phyloP scores from a whole-genome alignment of 2,797 vertebrate species.

The Crocidura indochinensis region DNA sequence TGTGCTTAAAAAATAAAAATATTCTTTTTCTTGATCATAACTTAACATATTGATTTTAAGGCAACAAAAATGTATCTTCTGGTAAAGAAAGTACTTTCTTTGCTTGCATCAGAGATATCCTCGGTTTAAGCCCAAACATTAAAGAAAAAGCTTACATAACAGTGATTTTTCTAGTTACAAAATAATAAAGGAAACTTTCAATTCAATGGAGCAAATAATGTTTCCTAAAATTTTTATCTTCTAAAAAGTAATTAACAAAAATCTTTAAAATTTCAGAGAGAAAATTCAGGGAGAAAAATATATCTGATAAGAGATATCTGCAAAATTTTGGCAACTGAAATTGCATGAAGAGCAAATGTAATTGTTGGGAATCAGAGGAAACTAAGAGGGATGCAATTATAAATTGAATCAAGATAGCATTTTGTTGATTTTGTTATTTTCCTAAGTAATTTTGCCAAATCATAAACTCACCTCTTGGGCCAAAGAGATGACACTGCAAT shows the following conservation, averaged over 20 bases:
- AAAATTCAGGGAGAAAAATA: slow-evolving; percentile 1
- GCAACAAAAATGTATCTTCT: no score
- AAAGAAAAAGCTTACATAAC: no score
- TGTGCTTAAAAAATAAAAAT: no score
- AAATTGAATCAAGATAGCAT: slow-evolving; percentile 6
- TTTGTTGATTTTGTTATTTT: neutral
- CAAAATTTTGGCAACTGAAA: slow-evolving; percentile 26
- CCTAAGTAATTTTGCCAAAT: slow-evolving; percentile 17
- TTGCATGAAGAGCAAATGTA: neutral
- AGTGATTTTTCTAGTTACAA: slow-evolving; percentile 51
- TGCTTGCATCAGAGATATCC: no score
- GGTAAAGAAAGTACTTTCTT: no score
- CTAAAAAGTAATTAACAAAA: slow-evolving; percentile 46
- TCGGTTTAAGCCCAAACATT: no score
- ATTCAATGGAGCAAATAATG: slow-evolving; percentile 27
- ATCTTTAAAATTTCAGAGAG: slow-evolving; percentile 38
- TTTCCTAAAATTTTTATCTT: slow-evolving; percentile 55
- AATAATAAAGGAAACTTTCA: slow-evolving; percentile 56
- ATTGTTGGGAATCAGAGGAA: neutral
- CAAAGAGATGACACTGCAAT: no score
- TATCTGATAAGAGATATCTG: neutral
- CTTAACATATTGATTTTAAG: no score
- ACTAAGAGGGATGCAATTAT: neutral
- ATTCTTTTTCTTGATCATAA: no score
- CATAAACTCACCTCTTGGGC: neutral